These are phyloP conservation scores for Acinonyx jubatus DNA, from an alignment of 2,113 vertebrate genomes.

Conservation along the genomic window DNA sequence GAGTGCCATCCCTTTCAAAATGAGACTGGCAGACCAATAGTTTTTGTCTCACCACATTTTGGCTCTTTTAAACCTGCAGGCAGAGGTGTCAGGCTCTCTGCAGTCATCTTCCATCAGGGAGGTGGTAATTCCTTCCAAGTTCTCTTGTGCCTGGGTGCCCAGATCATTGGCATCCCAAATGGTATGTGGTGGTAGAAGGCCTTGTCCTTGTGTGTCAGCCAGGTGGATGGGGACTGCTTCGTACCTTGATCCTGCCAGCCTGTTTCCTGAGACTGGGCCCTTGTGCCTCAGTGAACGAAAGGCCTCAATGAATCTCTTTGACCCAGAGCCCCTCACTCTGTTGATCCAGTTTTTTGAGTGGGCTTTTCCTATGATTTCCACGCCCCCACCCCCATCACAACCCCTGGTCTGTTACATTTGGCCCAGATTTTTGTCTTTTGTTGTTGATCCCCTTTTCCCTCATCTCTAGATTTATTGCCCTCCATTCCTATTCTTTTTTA, in stretches of 20 bases:
- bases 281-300: not conserved
- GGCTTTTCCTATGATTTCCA: not conserved
- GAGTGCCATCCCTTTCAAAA: not conserved
- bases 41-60: not conserved
- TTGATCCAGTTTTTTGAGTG: not conserved
- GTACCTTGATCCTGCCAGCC: not conserved
- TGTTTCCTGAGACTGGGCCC: not conserved
- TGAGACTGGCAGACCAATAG: not conserved
- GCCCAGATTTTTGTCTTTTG: conserved; percentile 3
- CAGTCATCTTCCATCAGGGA: not conserved
- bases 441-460: not conserved
- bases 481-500: not conserved
- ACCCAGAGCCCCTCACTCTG: not conserved
- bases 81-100: not conserved
- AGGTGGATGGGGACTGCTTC: not conserved
- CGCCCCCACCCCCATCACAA: not conserved
- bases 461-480: not conserved
- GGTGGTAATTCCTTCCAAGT: not conserved
- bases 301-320: not conserved
- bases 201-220: not conserved
- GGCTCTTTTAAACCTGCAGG: not conserved
- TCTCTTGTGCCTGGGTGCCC: not conserved
- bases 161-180: not conserved
- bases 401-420: not conserved
- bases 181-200: not conserved